A percentile compares a stretch with the other conserved stretches of the same genome.
phyloP scores from a whole-genome alignment of 2,888 invertebrate genomes.

The Aleiodes testaceus region DNA sequence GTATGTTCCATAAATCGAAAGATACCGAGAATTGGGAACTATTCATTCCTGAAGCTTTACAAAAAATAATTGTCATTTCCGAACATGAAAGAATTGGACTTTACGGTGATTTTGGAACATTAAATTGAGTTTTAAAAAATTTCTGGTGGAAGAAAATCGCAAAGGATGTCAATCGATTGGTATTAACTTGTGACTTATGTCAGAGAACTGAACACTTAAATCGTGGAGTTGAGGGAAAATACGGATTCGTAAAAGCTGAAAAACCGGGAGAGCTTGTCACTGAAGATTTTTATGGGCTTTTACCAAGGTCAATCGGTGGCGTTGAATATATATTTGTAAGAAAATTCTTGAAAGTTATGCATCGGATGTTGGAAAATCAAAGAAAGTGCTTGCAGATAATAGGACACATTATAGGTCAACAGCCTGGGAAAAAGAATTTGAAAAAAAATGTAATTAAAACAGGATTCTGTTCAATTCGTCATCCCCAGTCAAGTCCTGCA shows the following conservation, averaged over 20 bases:
- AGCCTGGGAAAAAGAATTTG: constrained; percentile 14
- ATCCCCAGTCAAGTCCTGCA: constrained; percentile 36
- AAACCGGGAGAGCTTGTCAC: constrained; percentile 31
- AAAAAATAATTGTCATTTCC: neutral
- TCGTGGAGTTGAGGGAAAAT: constrained; percentile 17
- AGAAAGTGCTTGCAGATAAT: constrained; percentile 23
- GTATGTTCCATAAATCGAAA: neutral
- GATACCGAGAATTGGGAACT: neutral
- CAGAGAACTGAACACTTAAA: constrained; percentile 7
- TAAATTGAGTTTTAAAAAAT: neutral
- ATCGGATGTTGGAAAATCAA: constrained; percentile 13
- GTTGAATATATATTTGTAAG: constrained; percentile 34
- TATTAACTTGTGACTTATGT: constrained; percentile 33
- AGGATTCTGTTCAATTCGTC: constrained; percentile 27
- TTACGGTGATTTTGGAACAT: neutral
- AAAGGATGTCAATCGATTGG: constrained; percentile 2
- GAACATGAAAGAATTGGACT: neutral
- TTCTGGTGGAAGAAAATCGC: constrained; percentile 23
- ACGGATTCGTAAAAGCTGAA: constrained; percentile 1
- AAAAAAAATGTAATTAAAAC: constrained; percentile 9
- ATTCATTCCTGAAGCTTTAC: neutral
- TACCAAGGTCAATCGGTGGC: constrained; percentile 28
- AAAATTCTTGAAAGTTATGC: constrained; percentile 21
- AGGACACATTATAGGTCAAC: constrained; percentile 30
- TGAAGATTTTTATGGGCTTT: constrained; percentile 34